Conservation (phyloP, 2,888 invertebrate genomes). For the Xiphydria camelus region DNA sequence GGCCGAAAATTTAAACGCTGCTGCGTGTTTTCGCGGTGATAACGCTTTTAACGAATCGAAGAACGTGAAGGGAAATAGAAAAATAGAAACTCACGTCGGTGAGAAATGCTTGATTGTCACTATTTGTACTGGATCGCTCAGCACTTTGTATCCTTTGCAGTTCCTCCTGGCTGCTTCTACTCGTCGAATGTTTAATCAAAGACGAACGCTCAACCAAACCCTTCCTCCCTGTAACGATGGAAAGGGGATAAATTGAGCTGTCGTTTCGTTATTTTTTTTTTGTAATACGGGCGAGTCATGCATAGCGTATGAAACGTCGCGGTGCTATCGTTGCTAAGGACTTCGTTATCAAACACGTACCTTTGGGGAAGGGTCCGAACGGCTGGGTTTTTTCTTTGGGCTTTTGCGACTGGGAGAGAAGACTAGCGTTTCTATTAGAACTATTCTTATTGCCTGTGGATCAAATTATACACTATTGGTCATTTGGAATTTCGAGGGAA, state of each 20-base stretch:
- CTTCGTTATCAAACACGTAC: constrained; percentile 60
- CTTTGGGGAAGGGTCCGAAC: constrained; percentile 77
- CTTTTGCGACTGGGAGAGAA: constrained; percentile 58
- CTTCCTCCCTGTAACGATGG: constrained; percentile 63
- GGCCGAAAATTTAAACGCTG: no score
- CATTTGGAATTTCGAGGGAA: no score
- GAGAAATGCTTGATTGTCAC: constrained; percentile 91
- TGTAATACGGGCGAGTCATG: no score
- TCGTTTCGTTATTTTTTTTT: no score
- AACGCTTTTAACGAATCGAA: neutral
- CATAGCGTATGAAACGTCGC: no score
- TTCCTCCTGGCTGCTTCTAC: constrained; percentile 69
- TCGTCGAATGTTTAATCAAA: constrained; percentile 80
- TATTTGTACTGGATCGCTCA: constrained; percentile 75
- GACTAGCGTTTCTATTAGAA: constrained; percentile 52
- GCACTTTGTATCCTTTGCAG: constrained; percentile 70
- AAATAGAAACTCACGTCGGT: constrained; percentile 73
- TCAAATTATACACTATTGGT: constrained; percentile 1
- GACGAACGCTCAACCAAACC: constrained; percentile 89
- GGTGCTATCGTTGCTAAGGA: no score
- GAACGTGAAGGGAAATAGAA: neutral
- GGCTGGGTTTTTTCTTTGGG: constrained; percentile 61
- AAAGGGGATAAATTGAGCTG: constrained; percentile 10
- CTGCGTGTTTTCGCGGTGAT: no score
- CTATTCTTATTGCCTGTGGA: constrained; percentile 52